Evolutionary conservation across 2,888 invertebrate genomes (phyloP), one percentile per base, ranked within the genome.

Genomic region (Sinodicranocentrus sp.): DNA sequence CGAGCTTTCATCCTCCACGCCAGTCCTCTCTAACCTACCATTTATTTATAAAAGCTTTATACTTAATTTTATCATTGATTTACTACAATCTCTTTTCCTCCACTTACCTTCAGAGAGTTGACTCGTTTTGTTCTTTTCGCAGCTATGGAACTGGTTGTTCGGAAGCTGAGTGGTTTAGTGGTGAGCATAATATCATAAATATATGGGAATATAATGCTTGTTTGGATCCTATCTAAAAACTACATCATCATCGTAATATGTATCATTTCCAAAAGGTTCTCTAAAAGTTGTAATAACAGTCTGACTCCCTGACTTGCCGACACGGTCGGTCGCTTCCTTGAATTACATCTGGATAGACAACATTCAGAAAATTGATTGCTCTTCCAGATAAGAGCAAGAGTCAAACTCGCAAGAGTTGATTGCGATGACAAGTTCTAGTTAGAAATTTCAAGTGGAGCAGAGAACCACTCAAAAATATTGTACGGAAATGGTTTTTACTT

Each of bases 61-160:
- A 86, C 87, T 87, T 87, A 87, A 87, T 88, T 87, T 86, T 85
- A 85, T 86, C 87, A 86, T 86, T 87, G 85, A 88, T 87, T 87
- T 86, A 87, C 82, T 87, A 39, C 80, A 87, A 85, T 84, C 80
- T 85, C 33, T 80, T 84, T 85, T 84, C 84, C 84, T 85, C 78
- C 84, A 83, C 85, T 87, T 85, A 86, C 85, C 87, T 87, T 87
- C 75, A 59, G 72, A 19, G 21, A 0, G 6, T 26, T 67, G n/a
- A 39, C 65, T 76, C 76, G 67, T 28, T 68, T 43, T 25, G 10
- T 25, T 67, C 67, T 76, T 54, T 72, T 39, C 39, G 6, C 13
- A 13, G 39, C 13, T 39, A 13, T 6, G 13, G 39, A 39, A 39
- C n/a, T n/a, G n/a, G n/a, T n/a, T n/a, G n/a, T n/a, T n/a, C n/a